Base-by-base conservation (phyloP, 2,888 invertebrate genomes). In the Embidobia sp. region DNA sequence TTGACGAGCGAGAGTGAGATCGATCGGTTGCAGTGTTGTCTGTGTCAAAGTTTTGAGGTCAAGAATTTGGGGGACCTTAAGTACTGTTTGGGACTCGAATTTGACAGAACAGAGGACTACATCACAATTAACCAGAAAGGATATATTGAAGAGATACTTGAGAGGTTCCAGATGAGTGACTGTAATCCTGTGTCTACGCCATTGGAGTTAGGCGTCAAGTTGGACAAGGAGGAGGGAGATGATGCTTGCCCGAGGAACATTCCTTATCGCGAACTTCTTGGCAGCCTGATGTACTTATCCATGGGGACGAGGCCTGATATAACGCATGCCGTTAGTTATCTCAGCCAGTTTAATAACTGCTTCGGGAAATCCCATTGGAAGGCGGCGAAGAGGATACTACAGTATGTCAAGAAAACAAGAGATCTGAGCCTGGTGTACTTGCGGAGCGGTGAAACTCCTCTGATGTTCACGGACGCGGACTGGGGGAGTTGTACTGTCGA, bases 351-450 rank as follows among this genome's bases (percentile, higher is more conserved):
- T 63, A 66, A 61, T 1, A 10, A 59, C 8, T 57, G 75, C 18
- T 78, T 63, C 49, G 59, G 70, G 6, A 35, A 73, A 15, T 15
- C 13, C 0, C 82, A 84, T 40, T 85, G 82, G 81, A 69, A 48
- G 8, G 80, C 81, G 1, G 81, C 79, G 1, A 83, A 70, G 51
- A 10, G 40, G 10, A 44, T 59, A 3, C n/a, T 69, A 0, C 27
- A 59, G 8, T 49, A 59, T 15, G 19, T 84, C 2, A 78, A 77
- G 15, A 72, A 69, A n/a, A 81, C 82, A 1, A n/a, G 22, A n/a
- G 18, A 40, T 4, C 6, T 19, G 8, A 19, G 44, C 26, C 11
- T 44, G 10, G 11, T 44, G 6, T 44, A 6, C 2, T 16, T 11
- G n/a, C n/a, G n/a, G n/a, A n/a, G n/a, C n/a, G n/a, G n/a, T 6